These are phyloP conservation scores for Drosophila virilis DNA, from an alignment of 1,140 invertebrate genomes.

Conservation along the genomic window DNA sequence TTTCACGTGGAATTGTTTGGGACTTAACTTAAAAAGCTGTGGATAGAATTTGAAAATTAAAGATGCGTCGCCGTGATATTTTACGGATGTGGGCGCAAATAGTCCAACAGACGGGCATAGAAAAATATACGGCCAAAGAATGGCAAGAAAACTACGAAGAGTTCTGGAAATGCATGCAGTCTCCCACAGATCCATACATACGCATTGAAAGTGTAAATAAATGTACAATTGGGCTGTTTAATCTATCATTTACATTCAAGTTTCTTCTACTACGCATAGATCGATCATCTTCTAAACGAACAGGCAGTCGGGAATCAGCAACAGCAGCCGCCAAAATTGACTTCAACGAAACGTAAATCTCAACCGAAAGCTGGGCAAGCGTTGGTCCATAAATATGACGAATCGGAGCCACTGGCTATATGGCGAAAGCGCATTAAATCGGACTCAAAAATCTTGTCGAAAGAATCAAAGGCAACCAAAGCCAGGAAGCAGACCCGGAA, in stretches of 20 bases:
- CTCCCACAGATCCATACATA: conserved; percentile 5
- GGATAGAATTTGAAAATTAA: background rate
- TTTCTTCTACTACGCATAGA: background rate
- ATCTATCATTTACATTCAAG: background rate
- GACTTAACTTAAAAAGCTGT: background rate
- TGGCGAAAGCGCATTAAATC: background rate
- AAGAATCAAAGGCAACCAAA: background rate
- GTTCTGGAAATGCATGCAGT: conserved; percentile 23
- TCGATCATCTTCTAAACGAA: background rate
- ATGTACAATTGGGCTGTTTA: background rate
- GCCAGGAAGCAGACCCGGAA: background rate
- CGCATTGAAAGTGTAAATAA: conserved; percentile 10
- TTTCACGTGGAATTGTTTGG: background rate
- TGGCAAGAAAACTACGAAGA: conserved; percentile 21
- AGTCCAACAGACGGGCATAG: conserved; percentile 7
- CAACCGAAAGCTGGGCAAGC: background rate
- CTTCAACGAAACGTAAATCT: background rate
- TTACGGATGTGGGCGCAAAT: conserved; percentile 22
- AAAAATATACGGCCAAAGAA: conserved; percentile 9
- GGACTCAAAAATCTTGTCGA: background rate
- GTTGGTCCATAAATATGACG: background rate
- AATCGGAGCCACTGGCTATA: background rate
- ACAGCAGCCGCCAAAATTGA: background rate
- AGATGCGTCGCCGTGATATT: conserved; percentile 22
- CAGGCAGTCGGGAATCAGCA: background rate